phyloP scores from a whole-genome alignment of 1,140 invertebrate species.

The Euborellia annulipes region DNA sequence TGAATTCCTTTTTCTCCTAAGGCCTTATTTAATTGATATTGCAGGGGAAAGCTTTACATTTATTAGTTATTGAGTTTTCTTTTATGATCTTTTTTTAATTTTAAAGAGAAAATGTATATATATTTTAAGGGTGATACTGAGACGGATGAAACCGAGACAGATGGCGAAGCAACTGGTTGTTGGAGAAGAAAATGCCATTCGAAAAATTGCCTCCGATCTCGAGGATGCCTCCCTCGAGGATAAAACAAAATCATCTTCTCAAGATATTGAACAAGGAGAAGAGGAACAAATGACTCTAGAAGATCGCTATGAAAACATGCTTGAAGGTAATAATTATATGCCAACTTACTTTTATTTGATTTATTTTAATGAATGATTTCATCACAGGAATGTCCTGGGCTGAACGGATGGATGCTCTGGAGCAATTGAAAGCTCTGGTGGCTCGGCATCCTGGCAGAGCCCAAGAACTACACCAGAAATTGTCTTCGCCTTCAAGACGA shows the following conservation, averaged over 20 bases:
- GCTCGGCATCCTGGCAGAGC: constrained; percentile 74
- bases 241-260: too few species aligned
- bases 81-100: too few species aligned
- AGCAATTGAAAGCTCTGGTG: constrained; percentile 56
- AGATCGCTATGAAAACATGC: constrained; percentile 43
- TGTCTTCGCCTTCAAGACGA: constrained; percentile 77
- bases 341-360: constrained; percentile 9
- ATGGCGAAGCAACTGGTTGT: constrained; percentile 48
- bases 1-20: too few species aligned
- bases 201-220: too few species aligned
- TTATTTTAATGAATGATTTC: not conserved
- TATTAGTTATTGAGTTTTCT: too few species aligned
- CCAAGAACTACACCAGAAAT: constrained; percentile 79
- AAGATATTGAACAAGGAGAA: not conserved
- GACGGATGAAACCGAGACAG: constrained; percentile 59
- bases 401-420: constrained; percentile 59
- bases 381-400: constrained; percentile 51
- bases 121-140: constrained; percentile 40
- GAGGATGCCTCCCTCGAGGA: not conserved
- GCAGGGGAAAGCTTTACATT: too few species aligned
- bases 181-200: constrained; percentile 28
- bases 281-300: constrained; percentile 1
- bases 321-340: constrained; percentile 33
- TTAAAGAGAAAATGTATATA: too few species aligned
- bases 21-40: too few species aligned